Percentiles rank a stretch among this genome's conserved stretches.
These are phyloP conservation scores for Protophormia terraenovae DNA, from an alignment of 2,888 invertebrate species.

Conservation along the genomic window DNA sequence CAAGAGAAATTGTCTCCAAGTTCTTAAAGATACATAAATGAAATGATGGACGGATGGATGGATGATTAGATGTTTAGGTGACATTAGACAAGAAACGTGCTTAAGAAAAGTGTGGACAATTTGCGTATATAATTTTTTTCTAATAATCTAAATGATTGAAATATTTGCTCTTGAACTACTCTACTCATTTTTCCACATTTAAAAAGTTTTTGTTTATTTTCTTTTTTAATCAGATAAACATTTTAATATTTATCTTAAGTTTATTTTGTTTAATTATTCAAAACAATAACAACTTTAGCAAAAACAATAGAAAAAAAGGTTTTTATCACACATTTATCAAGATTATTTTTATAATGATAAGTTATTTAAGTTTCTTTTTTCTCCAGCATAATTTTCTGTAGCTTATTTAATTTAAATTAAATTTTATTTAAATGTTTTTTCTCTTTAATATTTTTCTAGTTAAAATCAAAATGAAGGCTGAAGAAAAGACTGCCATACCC, in stretches of 20 bases:
- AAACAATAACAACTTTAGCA: background rate
- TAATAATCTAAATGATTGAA: background rate
- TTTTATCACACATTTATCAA: conserved; percentile 55
- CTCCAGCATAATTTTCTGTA: background rate
- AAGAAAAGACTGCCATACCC: conserved; percentile 85
- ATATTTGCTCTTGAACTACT: conserved; percentile 36
- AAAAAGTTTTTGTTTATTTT: conserved; percentile 9
- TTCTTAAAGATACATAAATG: background rate
- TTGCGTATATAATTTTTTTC: background rate
- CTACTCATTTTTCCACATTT: background rate
- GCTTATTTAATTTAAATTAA: background rate
- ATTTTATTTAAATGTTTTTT: conserved; percentile 7
- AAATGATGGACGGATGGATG: background rate
- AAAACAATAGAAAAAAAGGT: too few species aligned
- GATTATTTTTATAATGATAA: conserved; percentile 11
- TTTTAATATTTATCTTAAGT: background rate
- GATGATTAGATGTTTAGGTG: background rate
- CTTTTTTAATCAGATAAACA: conserved; percentile 3
- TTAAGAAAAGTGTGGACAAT: background rate
- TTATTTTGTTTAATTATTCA: background rate
- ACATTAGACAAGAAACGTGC: background rate
- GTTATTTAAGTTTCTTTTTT: conserved; percentile 17
- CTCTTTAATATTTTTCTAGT: conserved; percentile 53
- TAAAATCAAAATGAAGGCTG: conserved; percentile 82
- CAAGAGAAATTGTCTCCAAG: background rate